These are phyloP conservation scores for Phaedon cochleariae DNA, from an alignment of 2,888 invertebrate species.

Conservation along the genomic window DNA sequence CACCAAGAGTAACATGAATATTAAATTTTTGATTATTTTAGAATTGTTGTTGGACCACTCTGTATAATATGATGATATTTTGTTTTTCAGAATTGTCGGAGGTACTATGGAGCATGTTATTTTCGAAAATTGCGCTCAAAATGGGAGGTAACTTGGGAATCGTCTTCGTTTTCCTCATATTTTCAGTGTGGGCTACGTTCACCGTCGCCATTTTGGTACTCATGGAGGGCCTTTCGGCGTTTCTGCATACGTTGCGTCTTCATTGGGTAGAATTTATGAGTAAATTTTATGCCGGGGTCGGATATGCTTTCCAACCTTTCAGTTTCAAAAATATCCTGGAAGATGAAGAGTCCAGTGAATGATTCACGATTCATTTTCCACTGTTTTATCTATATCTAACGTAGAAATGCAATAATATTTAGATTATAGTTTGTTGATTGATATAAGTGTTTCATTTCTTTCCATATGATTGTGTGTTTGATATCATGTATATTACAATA, in stretches of 20 bases:
- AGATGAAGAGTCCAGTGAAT: constrained; percentile 56
- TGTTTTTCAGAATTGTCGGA: constrained; percentile 55
- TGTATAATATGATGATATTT: no score
- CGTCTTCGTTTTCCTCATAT: constrained; percentile 70
- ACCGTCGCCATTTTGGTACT: constrained; percentile 84
- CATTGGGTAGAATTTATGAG: constrained; percentile 89
- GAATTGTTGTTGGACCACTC: no score
- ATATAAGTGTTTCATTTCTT: neutral
- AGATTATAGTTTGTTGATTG: neutral
- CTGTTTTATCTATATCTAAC: constrained; percentile 1
- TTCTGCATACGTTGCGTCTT: constrained; percentile 86
- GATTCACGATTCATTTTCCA: constrained; percentile 11
- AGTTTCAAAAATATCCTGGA: constrained; percentile 81
- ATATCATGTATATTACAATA: no score
- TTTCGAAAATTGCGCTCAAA: constrained; percentile 37
- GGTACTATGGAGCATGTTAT: constrained; percentile 54
- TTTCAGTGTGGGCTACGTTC: constrained; percentile 80
- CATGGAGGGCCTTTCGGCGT: constrained; percentile 93
- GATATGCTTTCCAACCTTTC: constrained; percentile 86
- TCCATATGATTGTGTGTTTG: no score
- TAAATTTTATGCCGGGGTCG: constrained; percentile 87
- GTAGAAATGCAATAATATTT: neutral
- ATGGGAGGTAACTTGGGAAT: constrained; percentile 60
- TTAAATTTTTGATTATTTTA: no score
- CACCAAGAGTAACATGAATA: no score